Conservation (phyloP, 1,140 invertebrate genomes). For the Magallana gigas region DNA sequence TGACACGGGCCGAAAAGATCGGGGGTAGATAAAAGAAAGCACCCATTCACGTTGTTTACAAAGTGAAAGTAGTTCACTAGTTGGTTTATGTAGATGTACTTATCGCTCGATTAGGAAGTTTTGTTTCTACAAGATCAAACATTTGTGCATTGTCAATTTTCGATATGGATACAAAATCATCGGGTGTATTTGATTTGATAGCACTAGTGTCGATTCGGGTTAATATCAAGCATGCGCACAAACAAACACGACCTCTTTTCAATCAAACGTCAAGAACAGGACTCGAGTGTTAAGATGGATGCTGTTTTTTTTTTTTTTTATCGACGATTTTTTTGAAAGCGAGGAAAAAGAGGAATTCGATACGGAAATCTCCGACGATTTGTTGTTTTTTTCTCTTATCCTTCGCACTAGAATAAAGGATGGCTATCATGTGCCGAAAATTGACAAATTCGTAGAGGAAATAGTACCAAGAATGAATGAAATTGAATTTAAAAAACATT, state of each 20-base stretch:
- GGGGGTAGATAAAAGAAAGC: too few species aligned
- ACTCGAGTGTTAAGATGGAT: neutral
- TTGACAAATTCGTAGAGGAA: slow-evolving; percentile 21
- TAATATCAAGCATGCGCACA: slow-evolving; percentile 2
- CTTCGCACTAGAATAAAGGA: neutral
- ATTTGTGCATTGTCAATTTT: too few species aligned
- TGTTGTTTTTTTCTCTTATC: neutral
- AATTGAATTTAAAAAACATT: slow-evolving; percentile 49
- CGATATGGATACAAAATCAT: fast-evolving
- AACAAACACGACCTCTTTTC: neutral
- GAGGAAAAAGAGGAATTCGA: neutral
- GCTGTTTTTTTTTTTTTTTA: neutral
- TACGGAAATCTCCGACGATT: neutral
- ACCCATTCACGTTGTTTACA: too few species aligned
- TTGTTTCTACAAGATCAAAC: too few species aligned
- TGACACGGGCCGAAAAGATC: too few species aligned
- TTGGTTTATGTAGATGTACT: too few species aligned
- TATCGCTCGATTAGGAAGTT: too few species aligned
- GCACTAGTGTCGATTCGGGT: neutral
- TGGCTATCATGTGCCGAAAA: slow-evolving; percentile 12
- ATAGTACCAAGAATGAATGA: slow-evolving; percentile 27
- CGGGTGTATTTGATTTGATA: too few species aligned
- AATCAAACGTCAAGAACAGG: neutral
- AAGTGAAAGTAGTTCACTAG: too few species aligned
- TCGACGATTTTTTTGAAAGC: neutral